Base-by-base conservation (phyloP, 2,888 invertebrate species). In the Eristalis arbustorum region DNA sequence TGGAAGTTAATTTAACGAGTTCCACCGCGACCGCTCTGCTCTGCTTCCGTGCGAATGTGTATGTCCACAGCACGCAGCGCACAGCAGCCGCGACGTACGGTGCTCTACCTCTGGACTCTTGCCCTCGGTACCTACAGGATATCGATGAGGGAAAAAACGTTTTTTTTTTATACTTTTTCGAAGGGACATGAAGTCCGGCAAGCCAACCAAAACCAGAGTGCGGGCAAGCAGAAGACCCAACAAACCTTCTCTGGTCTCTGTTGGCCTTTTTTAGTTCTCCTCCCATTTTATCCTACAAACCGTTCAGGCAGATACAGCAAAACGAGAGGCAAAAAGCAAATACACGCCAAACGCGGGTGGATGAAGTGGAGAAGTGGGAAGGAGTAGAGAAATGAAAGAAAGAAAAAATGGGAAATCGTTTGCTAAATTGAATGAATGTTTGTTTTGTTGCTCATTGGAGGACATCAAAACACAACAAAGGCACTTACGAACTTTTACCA, bases 381-480 rank as follows among this genome's bases (percentile, higher is more conserved):
- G 23, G 61, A 31, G 42, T 23, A 57, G 61, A 66, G 61, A 49
- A 63, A 37, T n/a, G 18, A 25, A 25, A 25, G n/a, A n/a, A n/a
- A n/a, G 28, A 31, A 40, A 81, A 75, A 81, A 74, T 59, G 78
- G 57, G 56, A 85, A 87, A 83, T 78, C 85, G 85, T 71, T 82
- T 79, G 83, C 74, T 87, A 79, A 87, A 87, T 83, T 83, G 83
- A 83, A 87, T 63, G 83, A 79, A 75, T 87, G 87, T 87, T 87
- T 87, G 56, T 83, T 87, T 87, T 87, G 87, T 83, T 83, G 78
- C 83, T 83, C 72, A 72, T 79, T 69, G 75, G 49, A 77, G 83
- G 75, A 83, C 87, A 83, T 63, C 83, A 83, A 77, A 85, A 85
- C 81, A 85, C 85, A 87, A 87, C 87, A 87, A 87, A 87, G 82